phyloP scores from a whole-genome alignment of 2,113 vertebrate genomes.

The Carlito syrichta region DNA sequence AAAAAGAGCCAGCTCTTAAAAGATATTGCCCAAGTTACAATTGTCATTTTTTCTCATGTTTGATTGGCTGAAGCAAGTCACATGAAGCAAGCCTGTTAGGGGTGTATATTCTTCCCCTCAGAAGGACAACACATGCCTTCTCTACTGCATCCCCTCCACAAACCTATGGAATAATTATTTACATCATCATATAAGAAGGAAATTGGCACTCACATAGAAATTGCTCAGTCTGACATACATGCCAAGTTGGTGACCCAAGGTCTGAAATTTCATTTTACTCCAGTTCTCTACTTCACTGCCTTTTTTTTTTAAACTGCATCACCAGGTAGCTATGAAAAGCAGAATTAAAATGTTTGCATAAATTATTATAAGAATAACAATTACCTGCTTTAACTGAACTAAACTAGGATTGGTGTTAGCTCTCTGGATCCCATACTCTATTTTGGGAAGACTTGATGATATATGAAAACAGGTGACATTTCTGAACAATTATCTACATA shows the following conservation, averaged over 20 bases:
- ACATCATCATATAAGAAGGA: fast-evolving
- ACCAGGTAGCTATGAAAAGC: background rate
- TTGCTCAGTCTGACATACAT: background rate
- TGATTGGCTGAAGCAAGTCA: background rate
- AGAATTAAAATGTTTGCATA: background rate
- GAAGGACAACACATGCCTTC: fast-evolving
- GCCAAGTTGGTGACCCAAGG: background rate
- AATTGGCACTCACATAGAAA: background rate
- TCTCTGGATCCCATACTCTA: background rate
- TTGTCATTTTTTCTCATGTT: background rate
- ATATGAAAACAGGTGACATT: background rate
- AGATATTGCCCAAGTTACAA: background rate
- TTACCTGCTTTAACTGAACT: background rate
- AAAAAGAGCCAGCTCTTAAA: background rate
- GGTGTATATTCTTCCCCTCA: too few species aligned
- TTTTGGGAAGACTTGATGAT: background rate
- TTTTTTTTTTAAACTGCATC: background rate
- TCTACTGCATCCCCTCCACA: background rate
- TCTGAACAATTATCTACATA: background rate
- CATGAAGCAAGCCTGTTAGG: background rate
- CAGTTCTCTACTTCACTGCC: background rate
- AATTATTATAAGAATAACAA: background rate
- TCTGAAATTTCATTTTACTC: background rate
- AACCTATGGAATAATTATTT: fast-evolving
- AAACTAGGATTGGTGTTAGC: background rate